These are phyloP conservation scores for Ormyrus pomaceus DNA, from an alignment of 2,888 invertebrate genomes.

Conservation along the genomic window DNA sequence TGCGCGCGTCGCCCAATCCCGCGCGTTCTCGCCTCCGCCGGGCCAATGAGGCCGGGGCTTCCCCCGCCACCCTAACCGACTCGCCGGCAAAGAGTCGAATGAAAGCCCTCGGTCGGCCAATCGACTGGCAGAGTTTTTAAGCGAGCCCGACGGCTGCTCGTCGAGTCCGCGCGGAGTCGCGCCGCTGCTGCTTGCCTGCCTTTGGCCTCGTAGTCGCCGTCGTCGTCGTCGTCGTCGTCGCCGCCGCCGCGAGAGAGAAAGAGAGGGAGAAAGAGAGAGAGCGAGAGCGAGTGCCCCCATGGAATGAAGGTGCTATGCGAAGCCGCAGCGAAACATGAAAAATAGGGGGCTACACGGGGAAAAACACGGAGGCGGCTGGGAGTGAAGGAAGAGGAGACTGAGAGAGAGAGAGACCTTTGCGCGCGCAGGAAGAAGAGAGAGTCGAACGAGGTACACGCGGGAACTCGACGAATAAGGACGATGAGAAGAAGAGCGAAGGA, in stretches of 20 bases:
- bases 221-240: neutral
- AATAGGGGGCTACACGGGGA: slow-evolving; percentile 75
- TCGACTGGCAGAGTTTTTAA: slow-evolving; percentile 59
- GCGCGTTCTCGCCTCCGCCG: slow-evolving; percentile 34
- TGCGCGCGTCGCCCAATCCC: slow-evolving; percentile 10
- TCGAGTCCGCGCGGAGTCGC: slow-evolving; percentile 70
- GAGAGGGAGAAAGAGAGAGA: slow-evolving; percentile 43
- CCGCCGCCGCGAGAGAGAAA: slow-evolving; percentile 28
- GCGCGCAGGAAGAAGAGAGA: slow-evolving; percentile 54
- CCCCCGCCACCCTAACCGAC: slow-evolving; percentile 51
- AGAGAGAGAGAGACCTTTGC: slow-evolving; percentile 48
- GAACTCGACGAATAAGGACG: slow-evolving; percentile 53
- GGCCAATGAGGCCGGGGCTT: slow-evolving; percentile 58
- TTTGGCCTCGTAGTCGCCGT: slow-evolving; percentile 48
- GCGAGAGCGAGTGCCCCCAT: slow-evolving; percentile 41
- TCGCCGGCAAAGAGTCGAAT: slow-evolving; percentile 64
- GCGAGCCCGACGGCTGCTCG: slow-evolving; percentile 57
- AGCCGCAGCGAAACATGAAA: slow-evolving; percentile 76
- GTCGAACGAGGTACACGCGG: slow-evolving; percentile 59
- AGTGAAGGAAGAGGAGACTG: slow-evolving; percentile 57
- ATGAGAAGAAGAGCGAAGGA: slow-evolving; percentile 38
- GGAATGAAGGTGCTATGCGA: slow-evolving; percentile 74
- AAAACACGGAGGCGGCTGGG: slow-evolving; percentile 69
- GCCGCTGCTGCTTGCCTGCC: slow-evolving; percentile 23
- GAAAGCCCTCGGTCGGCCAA: slow-evolving; percentile 64